Percentiles rank a stretch among this genome's conserved stretches.
Conservation (phyloP, 2,113 vertebrate species). For the Elaphurus davidianus region DNA sequence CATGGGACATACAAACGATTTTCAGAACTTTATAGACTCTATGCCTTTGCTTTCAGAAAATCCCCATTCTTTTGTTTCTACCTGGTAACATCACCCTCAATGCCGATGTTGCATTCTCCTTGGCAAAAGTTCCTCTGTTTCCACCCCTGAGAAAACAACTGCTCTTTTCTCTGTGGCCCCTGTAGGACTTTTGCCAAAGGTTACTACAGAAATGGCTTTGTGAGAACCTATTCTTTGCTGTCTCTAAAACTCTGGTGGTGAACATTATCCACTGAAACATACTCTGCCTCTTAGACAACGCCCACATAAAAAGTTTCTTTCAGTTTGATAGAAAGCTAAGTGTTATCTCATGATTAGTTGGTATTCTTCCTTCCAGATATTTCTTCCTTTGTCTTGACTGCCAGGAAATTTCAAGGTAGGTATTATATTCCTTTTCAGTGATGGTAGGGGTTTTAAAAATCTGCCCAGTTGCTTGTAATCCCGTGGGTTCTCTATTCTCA, state of each 20-base stretch:
- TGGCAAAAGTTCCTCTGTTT: background rate
- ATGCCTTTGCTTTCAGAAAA: background rate
- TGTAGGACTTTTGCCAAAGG: background rate
- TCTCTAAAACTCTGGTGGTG: background rate
- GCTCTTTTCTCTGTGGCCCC: background rate
- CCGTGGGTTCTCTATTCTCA: background rate
- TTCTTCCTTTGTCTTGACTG: background rate
- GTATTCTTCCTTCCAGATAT: background rate
- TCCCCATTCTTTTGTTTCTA: background rate
- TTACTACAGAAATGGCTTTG: background rate
- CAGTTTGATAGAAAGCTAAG: background rate
- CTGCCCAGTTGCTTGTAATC: background rate
- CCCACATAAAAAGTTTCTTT: background rate
- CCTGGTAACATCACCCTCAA: background rate
- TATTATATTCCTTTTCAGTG: slow-evolving; percentile 24
- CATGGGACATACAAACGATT: background rate
- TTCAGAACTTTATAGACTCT: background rate
- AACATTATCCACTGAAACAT: background rate
- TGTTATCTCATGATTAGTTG: background rate
- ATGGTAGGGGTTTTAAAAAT: background rate
- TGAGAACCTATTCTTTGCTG: background rate
- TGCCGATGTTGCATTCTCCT: background rate
- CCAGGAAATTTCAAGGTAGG: background rate
- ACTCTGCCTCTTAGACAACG: background rate
- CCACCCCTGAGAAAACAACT: background rate